Evolutionary conservation across 2,888 invertebrate genomes (phyloP).

Genomic region (Nemotelus pantherinus): DNA sequence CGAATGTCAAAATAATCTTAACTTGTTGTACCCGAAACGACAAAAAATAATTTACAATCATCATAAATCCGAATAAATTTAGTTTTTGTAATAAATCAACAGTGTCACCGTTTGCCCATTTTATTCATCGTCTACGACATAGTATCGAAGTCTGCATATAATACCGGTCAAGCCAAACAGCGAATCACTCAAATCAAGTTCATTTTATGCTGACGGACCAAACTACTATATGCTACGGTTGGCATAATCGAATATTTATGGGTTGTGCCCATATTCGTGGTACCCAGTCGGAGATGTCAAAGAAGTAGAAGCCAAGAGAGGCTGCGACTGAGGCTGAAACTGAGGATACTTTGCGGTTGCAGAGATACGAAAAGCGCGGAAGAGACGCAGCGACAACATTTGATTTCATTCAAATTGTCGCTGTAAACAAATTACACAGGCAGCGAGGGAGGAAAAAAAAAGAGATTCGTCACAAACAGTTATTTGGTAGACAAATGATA

Average conservation of each 20-base stretch:
- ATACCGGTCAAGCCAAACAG: conserved; percentile 5
- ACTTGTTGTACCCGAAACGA: conserved; percentile 29
- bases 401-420: no score
- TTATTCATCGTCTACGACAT: not conserved
- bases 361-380: no score
- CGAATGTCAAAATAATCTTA: conserved; percentile 14
- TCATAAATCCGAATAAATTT: conserved; percentile 43
- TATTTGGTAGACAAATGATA: conserved; percentile 2
- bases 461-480: conserved; percentile 5
- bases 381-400: no score
- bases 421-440: no score
- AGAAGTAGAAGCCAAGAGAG: no score
- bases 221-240: no score
- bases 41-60: conserved; percentile 38
- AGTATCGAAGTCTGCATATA: no score
- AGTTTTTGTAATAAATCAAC: conserved; percentile 35
- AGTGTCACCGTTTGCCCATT: conserved; percentile 3
- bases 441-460: not conserved
- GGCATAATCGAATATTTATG: no score
- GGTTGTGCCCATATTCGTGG: no score
- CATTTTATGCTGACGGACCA: not conserved
- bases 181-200: not conserved
- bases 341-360: no score
- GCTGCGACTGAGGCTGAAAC: no score
- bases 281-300: no score